Conservation (phyloP, 2,113 vertebrate species). For the Urocolius indicus region DNA sequence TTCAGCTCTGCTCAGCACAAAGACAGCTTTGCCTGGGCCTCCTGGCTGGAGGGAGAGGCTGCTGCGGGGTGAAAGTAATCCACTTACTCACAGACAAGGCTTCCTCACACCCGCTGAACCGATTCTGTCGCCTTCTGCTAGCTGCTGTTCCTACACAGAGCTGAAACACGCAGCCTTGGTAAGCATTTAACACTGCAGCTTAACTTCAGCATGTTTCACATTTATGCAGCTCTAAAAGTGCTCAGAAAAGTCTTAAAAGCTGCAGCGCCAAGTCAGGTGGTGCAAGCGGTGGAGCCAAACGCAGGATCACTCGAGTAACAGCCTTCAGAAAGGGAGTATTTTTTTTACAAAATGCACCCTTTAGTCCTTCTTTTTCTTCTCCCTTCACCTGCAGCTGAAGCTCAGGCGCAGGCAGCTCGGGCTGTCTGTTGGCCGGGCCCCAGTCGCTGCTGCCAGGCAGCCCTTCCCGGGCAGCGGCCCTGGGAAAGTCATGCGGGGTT, state of each 20-base stretch:
- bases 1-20: fast-evolving
- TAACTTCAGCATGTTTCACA: fast-evolving
- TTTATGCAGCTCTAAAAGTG: neutral
- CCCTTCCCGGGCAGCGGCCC: slow-evolving; percentile 20
- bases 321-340: neutral
- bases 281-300: fast-evolving
- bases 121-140: fast-evolving
- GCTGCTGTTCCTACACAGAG: fast-evolving
- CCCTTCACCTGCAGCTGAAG: neutral
- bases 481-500: slow-evolving; percentile 60
- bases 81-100: fast-evolving
- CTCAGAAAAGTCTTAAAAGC: fast-evolving
- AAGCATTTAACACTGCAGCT: fast-evolving
- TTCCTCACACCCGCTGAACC: fast-evolving
- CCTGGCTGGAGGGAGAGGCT: neutral
- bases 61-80: fast-evolving
- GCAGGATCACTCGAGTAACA: neutral
- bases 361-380: neutral
- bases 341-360: neutral
- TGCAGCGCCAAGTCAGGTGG: fast-evolving
- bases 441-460: slow-evolving; percentile 42
- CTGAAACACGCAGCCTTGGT: fast-evolving
- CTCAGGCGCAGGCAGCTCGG: neutral
- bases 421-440: slow-evolving; percentile 44
- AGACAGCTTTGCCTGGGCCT: fast-evolving